Base-by-base conservation (phyloP, 2,888 invertebrate genomes). In the Hermodice carunculata region DNA sequence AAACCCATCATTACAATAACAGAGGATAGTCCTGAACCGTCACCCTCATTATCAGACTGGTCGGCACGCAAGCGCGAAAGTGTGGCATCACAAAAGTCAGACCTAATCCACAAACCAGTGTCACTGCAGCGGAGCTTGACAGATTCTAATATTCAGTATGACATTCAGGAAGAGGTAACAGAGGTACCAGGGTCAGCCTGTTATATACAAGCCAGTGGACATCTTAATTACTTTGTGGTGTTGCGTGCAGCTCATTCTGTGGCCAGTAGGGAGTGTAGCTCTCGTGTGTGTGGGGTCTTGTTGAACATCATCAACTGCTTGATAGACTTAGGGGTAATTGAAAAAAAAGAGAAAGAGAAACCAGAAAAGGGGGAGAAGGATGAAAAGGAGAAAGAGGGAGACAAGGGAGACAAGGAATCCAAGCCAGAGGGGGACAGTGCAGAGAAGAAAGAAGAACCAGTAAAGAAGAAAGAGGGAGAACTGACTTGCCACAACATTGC, bases 1-100 rank as follows among this genome's bases (percentile, higher is more conserved):
- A 95, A 95, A 87, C 98, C 98, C 0, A 97, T 97, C 59, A 98
- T 98, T 64, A 97, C 96, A 0, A 96, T 98, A 8, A 98, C 98
- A 0, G 96, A 97, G 82, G 96, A 97, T 81, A 96, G 96, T 0
- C 96, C 96, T 0, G 84, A 84, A 29, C 94, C 95, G 0, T 95
- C 95, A 0, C 95, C 95, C 6, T 48, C 34, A 17, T 53, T 48
- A 2, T 19, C 51, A 17, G 34, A 58, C 8, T 61, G 42, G 56
- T 31, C 37, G 32, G 43, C 44, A 44, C 24, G 32, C 24, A 66
- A 69, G 34, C 40, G 94, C 84, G 87, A 94, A 76, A 94, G 94
- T 84, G 90, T 91, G 91, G 32, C 44, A 5, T 69, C 86, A 85
- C 57, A 86, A 85, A 64, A 60, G 28, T 66, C 66, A 14, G 54